phyloP scores from a whole-genome alignment of 2,113 vertebrate species.

The Perognathus longimembris region DNA sequence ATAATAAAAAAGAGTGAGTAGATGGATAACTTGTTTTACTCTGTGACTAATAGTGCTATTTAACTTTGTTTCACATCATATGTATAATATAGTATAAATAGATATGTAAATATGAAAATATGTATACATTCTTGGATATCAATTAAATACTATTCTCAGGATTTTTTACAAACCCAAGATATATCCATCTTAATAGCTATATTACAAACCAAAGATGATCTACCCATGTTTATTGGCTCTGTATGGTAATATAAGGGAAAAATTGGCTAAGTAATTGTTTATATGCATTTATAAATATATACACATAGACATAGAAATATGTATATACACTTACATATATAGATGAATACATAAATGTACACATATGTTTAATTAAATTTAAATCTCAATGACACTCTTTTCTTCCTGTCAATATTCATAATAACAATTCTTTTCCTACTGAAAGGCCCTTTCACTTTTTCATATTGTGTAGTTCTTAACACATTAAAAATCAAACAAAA shows the following conservation, averaged over 20 bases:
- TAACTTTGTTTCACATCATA: neutral
- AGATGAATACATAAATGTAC: neutral
- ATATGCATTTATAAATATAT: neutral
- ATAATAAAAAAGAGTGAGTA: neutral
- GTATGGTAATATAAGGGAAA: neutral
- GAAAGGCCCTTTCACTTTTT: neutral
- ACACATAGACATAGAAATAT: neutral
- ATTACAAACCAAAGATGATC: neutral
- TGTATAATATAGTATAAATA: neutral
- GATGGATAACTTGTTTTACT: neutral
- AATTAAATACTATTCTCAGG: neutral
- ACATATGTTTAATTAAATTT: neutral
- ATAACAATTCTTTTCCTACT: neutral
- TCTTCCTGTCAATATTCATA: neutral
- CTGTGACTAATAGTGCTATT: neutral
- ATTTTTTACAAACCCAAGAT: neutral
- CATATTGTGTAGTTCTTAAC: neutral
- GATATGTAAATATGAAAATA: neutral
- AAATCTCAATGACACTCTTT: neutral
- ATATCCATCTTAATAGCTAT: neutral
- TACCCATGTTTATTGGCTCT: neutral
- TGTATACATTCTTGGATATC: neutral
- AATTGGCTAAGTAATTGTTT: neutral
- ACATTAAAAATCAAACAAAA: constrained; percentile 58
- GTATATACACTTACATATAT: neutral